phyloP scores from a whole-genome alignment of 2,113 vertebrate genomes.

The Microcebus tavaratra region DNA sequence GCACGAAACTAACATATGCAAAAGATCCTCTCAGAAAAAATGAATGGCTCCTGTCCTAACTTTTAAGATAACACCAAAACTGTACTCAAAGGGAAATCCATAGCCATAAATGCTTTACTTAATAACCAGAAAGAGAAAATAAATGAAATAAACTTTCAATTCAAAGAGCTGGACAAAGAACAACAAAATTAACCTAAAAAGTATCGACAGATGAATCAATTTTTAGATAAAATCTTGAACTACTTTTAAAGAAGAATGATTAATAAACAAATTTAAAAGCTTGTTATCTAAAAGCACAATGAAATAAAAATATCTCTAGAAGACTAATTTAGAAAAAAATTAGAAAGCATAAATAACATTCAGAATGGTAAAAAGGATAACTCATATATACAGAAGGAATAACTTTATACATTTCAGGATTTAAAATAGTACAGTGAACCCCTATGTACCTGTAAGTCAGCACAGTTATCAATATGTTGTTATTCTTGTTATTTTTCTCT shows the following conservation, averaged over 20 bases:
- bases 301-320: background rate
- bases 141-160: background rate
- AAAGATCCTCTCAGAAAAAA: background rate
- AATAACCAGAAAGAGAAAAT: constrained; percentile 10
- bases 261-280: background rate
- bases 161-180: background rate
- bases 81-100: background rate
- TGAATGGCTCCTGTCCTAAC: background rate
- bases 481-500: background rate
- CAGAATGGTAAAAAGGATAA: background rate
- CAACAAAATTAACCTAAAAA: background rate
- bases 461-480: background rate
- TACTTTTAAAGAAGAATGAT: constrained; percentile 8
- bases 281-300: background rate
- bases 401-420: background rate
- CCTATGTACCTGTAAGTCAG: background rate
- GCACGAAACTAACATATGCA: background rate
- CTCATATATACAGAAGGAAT: background rate
- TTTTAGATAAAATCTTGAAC: background rate
- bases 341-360: background rate
- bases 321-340: background rate
- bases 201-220: background rate
- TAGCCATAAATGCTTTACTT: background rate
- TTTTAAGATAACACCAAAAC: background rate
- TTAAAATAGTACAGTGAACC: background rate